phyloP scores from a whole-genome alignment of 64 coral and sea anemone genomes.

The Catalaphyllia jardinei region DNA sequence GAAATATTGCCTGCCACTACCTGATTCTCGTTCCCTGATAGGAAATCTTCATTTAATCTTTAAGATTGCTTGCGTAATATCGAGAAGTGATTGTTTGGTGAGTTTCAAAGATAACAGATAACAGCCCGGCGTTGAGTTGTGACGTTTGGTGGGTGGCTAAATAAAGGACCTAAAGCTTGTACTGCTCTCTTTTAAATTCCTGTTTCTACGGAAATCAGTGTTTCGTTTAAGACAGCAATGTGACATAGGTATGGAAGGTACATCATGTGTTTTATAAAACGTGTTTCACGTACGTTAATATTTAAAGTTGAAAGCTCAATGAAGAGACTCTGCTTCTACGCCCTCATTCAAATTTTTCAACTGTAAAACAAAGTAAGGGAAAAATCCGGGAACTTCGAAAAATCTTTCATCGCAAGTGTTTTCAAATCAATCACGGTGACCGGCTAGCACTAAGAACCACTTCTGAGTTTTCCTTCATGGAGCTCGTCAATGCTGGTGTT shows the following conservation, averaged over 20 bases:
- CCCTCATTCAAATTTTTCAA: background rate
- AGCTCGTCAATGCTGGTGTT: too few species aligned
- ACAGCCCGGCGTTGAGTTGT: background rate
- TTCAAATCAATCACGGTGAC: too few species aligned
- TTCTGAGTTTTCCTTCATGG: too few species aligned
- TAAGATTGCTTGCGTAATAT: background rate
- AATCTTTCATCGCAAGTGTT: background rate
- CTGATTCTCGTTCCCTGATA: background rate
- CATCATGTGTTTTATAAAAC: too few species aligned
- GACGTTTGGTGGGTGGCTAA: background rate
- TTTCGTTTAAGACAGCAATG: too few species aligned
- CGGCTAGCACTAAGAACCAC: too few species aligned
- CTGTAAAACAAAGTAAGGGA: background rate
- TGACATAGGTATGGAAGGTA: too few species aligned
- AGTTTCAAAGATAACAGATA: background rate
- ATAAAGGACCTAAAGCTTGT: background rate
- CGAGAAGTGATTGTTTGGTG: background rate
- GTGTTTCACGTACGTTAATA: too few species aligned
- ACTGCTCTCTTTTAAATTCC: too few species aligned
- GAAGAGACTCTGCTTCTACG: too few species aligned
- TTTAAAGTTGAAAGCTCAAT: too few species aligned
- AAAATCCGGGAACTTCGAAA: background rate
- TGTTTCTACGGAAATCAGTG: too few species aligned
- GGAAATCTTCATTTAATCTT: background rate
- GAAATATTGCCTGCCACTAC: background rate